Conservation (phyloP, 2,113 vertebrate species). For the Mola mola region DNA sequence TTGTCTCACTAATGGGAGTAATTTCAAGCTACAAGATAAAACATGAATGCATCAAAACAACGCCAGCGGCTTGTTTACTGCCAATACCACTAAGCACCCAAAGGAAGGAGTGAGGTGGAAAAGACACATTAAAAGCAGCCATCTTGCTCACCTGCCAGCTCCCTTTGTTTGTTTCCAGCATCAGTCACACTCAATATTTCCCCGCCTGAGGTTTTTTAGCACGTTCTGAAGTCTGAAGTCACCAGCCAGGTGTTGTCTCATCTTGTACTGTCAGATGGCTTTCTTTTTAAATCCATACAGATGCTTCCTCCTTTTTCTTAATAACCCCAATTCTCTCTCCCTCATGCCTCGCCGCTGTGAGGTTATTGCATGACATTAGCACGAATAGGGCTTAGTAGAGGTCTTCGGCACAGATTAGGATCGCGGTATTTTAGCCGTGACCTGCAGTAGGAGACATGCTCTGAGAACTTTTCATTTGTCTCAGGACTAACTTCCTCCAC, state of each 20-base stretch:
- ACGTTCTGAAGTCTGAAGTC: conserved; percentile 36
- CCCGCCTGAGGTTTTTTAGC: conserved; percentile 31
- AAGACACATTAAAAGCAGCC: conserved; percentile 15
- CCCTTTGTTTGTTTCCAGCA: conserved; percentile 8
- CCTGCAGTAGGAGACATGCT: too few relatives aligned
- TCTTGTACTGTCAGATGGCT: conserved; percentile 55
- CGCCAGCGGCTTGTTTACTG: conserved; percentile 13
- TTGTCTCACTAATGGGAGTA: conserved; percentile 27
- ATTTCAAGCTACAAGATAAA: conserved; percentile 24
- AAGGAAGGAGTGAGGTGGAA: neutral
- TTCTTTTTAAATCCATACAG: conserved; percentile 57
- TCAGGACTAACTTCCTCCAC: too few relatives aligned
- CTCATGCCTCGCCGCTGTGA: conserved; percentile 17
- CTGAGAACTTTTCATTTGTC: too few relatives aligned
- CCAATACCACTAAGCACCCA: neutral
- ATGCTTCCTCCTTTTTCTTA: conserved; percentile 45
- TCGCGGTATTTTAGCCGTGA: conserved; percentile 23
- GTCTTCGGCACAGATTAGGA: conserved; percentile 49
- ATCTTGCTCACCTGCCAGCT: conserved; percentile 8
- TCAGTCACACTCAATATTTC: conserved; percentile 31
- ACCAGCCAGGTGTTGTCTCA: conserved; percentile 48
- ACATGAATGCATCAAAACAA: conserved; percentile 7
- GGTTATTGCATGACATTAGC: conserved; percentile 60
- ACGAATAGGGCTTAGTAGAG: conserved; percentile 40
- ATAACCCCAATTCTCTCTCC: conserved; percentile 1